Conservation (phyloP, 2,797 vertebrate genomes). For the Halcyon leucocephala region DNA sequence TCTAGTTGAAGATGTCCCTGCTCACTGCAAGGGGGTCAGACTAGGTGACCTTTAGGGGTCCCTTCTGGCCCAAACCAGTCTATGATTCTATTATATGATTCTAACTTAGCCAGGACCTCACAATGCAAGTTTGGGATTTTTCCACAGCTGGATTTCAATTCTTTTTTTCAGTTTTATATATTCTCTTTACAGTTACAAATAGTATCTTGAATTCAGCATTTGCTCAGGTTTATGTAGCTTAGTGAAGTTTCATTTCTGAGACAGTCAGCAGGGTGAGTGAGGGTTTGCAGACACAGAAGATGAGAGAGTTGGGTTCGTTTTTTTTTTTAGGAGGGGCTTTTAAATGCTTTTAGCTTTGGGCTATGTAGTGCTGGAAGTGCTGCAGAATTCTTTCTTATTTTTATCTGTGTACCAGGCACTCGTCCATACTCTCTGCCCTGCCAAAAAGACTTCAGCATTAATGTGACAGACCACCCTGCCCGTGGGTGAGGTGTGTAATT, state of each 20-base stretch:
- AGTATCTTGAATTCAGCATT: not conserved
- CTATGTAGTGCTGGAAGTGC: slow-evolving; percentile 41
- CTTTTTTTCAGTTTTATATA: not conserved
- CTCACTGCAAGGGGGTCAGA: too few relatives aligned
- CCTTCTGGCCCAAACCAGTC: too few relatives aligned
- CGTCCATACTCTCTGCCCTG: slow-evolving; percentile 43
- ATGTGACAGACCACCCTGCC: slow-evolving; percentile 73
- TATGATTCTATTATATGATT: too few relatives aligned
- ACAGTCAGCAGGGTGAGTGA: not conserved
- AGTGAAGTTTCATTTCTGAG: not conserved
- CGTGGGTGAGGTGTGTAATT: slow-evolving; percentile 68
- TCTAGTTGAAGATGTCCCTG: too few relatives aligned
- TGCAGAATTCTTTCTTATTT: slow-evolving; percentile 42
- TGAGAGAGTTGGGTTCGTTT: not conserved
- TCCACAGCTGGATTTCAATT: not conserved
- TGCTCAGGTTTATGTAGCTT: not conserved
- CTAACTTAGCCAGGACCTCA: not conserved
- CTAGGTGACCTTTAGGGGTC: too few relatives aligned
- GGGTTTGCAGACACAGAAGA: not conserved
- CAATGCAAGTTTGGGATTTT: not conserved
- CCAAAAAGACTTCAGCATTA: slow-evolving; percentile 62
- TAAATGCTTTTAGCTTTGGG: slow-evolving; percentile 18
- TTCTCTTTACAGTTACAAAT: not conserved
- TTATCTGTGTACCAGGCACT: slow-evolving; percentile 56
- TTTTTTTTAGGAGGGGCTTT: not conserved